A percentile compares a stretch with the other conserved stretches of the same genome.
Conservation (phyloP, 2,113 vertebrate species). For the Pao palembangensis region DNA sequence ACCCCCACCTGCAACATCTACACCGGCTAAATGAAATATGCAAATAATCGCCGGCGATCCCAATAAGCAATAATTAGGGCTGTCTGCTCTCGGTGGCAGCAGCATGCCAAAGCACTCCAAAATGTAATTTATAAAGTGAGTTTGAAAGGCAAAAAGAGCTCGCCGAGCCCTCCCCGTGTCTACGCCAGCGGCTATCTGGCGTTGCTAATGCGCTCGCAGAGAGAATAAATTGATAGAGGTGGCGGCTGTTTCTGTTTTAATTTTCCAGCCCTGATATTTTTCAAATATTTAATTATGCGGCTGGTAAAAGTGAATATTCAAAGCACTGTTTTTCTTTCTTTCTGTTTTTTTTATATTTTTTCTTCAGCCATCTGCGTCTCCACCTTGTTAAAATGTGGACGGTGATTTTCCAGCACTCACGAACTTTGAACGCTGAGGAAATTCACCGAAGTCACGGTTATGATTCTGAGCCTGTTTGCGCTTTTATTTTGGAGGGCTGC, state of each 20-base stretch:
- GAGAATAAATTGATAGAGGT: slow-evolving; percentile 67
- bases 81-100: slow-evolving; percentile 60
- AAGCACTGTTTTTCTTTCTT: slow-evolving; percentile 40
- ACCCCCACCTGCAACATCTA: slow-evolving; percentile 57
- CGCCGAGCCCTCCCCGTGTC: slow-evolving; percentile 65
- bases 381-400: slow-evolving; percentile 49
- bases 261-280: slow-evolving; percentile 66
- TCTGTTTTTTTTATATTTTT: slow-evolving; percentile 6
- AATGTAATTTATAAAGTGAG: slow-evolving; percentile 77
- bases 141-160: slow-evolving; percentile 50
- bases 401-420: background rate
- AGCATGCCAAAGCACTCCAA: slow-evolving; percentile 69
- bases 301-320: slow-evolving; percentile 71
- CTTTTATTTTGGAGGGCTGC: too few species aligned
- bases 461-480: too few species aligned
- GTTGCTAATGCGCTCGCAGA: slow-evolving; percentile 67
- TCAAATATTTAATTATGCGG: slow-evolving; percentile 78
- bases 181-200: slow-evolving; percentile 72
- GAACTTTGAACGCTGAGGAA: too few species aligned
- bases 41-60: slow-evolving; percentile 68
- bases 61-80: slow-evolving; percentile 74
- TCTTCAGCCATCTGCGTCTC: slow-evolving; percentile 34
- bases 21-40: slow-evolving; percentile 70
- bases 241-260: slow-evolving; percentile 55
- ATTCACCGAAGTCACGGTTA: too few species aligned